Base-by-base conservation (phyloP, 1,140 invertebrate species). In the Lethrus apterus region DNA sequence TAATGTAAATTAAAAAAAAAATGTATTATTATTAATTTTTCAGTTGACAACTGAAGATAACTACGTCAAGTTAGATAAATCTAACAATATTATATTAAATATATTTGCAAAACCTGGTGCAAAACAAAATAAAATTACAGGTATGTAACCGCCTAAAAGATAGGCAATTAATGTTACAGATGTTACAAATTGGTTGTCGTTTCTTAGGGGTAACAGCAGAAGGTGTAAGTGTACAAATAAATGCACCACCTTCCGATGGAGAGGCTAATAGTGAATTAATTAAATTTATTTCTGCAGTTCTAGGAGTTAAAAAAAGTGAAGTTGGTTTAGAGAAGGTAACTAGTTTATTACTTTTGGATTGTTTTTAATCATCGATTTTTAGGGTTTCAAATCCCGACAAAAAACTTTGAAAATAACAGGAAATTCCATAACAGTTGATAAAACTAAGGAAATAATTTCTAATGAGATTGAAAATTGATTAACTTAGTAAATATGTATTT, bases 41-140 rank as follows among this genome's bases (percentile, higher is more conserved):
- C n/a, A n/a, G n/a, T n/a, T n/a, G n/a, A n/a, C n/a, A n/a, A n/a
- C 46, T 14, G 44, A 54, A 15, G 23, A 48, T 23, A 66, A 68
- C 33, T 72, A 78, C 21, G 59, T 82, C 13, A 58, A 51, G 17
- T 13, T 72, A 23, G 67, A 80, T 54, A 81, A 83, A 66, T 55
- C 64, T 33, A 81, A 81, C 9, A 74, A 80, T 57, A 73, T 84
- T 45, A 48, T 67, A 5, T 77, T 86, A 20, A 75, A 76, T 68
- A 73, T 89, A 32, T 68, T 79, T 50, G 84, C 83, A 0, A 89
- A 87, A 66, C 86, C 86, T 18, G 84, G 84, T 36, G 78, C 84
- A 0, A 88, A 86, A 67, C 70, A 76, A 36, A 86, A 82, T 60
- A 69, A 69, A 18, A 73, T 88, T 48, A 85, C 81, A 59, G 81